phyloP scores from a whole-genome alignment of 2,797 vertebrate species.

The Salmo trutta region DNA sequence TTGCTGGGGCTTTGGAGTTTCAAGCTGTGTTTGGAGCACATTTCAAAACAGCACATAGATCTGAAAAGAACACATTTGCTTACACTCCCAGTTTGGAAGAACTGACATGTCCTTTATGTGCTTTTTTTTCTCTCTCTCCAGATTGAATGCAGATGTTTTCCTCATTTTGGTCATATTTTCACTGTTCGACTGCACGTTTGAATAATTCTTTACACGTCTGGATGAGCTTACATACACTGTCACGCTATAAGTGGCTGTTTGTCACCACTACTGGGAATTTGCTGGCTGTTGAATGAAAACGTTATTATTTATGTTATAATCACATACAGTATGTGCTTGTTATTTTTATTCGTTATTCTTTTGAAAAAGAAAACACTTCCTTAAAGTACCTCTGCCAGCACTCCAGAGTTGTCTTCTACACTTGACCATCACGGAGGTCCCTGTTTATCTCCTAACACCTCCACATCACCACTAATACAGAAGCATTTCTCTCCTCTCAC shows the following conservation, averaged over 20 bases:
- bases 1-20: slow-evolving; percentile 41
- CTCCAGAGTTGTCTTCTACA: not conserved
- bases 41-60: slow-evolving; percentile 54
- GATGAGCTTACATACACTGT: not conserved
- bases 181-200: not conserved
- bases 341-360: not conserved
- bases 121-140: not conserved
- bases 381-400: not conserved
- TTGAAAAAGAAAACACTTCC: not conserved
- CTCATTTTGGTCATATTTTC: not conserved
- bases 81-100: slow-evolving; percentile 8
- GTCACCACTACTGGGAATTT: not conserved
- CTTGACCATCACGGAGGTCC: not conserved
- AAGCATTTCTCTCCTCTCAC: slow-evolving; percentile 23
- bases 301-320: no score
- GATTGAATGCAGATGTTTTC: slow-evolving; percentile 3
- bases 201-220: not conserved
- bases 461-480: not conserved
- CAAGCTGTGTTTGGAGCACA: slow-evolving; percentile 42
- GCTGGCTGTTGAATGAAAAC: not conserved
- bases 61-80: slow-evolving; percentile 32
- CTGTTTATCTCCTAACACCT: not conserved
- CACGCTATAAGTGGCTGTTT: not conserved
- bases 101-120: not conserved
- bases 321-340: no score